Evolutionary conservation across 2,113 vertebrate species (phyloP).

Genomic region (Rostratula benghalensis): DNA sequence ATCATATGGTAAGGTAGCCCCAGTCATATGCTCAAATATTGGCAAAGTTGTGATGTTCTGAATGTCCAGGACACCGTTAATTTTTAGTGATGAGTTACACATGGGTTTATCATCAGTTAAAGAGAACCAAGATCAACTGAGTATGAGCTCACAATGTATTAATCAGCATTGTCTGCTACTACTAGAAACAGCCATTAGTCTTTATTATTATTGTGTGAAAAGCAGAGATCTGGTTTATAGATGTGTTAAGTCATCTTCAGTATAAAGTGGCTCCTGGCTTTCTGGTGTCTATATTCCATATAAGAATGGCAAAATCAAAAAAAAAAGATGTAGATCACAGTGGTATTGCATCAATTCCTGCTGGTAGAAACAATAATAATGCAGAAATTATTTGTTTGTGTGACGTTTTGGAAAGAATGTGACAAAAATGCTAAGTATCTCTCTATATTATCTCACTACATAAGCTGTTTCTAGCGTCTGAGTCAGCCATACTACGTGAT

Average conservation of each 20-base stretch:
- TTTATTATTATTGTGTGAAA: neutral
- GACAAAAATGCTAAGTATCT: neutral
- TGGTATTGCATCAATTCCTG: neutral
- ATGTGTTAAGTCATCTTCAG: neutral
- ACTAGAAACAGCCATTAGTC: neutral
- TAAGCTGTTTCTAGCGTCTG: neutral
- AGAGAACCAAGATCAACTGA: neutral
- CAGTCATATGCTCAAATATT: neutral
- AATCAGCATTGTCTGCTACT: neutral
- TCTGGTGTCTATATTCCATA: neutral
- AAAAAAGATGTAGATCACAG: neutral
- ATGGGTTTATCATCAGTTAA: neutral
- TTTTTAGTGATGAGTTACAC: neutral
- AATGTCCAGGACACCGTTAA: neutral
- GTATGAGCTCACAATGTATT: neutral
- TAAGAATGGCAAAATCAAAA: neutral
- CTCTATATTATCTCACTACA: neutral
- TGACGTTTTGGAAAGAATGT: slow-evolving; percentile 1
- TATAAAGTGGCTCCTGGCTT: fast-evolving
- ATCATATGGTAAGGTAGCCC: neutral
- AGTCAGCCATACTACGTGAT: neutral
- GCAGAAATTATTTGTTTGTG: slow-evolving; percentile 2
- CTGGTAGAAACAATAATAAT: neutral
- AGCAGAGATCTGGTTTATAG: neutral
- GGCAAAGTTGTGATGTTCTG: neutral